Percentiles rank a stretch among this genome's conserved stretches.
Evolutionary conservation across 2,888 invertebrate genomes (phyloP).

Genomic region (Euproctis similis): DNA sequence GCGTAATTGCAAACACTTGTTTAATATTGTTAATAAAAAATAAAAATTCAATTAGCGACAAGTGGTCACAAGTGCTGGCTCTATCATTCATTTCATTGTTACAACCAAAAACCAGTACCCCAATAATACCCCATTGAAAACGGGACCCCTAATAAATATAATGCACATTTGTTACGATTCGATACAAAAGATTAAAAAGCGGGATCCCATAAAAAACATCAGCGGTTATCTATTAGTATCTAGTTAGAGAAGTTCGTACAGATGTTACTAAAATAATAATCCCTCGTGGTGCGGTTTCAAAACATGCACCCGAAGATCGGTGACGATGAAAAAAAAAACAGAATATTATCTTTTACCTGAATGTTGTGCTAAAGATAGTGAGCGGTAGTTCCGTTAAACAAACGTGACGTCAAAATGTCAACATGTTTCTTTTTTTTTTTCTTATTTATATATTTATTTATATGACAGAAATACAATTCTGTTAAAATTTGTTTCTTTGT

Average conservation of each 20-base stretch:
- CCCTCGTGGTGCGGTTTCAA: slow-evolving; percentile 29
- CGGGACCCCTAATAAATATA: slow-evolving; percentile 63
- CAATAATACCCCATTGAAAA: slow-evolving; percentile 33
- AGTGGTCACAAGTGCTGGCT: slow-evolving; percentile 64
- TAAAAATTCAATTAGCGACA: slow-evolving; percentile 61
- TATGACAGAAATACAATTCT: no score
- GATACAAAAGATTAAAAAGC: slow-evolving; percentile 67
- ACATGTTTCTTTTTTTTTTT: no score
- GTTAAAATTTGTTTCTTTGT: no score
- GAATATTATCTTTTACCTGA: slow-evolving; percentile 40
- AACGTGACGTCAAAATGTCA: slow-evolving; percentile 25
- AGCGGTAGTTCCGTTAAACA: slow-evolving; percentile 33
- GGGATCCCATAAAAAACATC: slow-evolving; percentile 67
- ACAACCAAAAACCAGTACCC: slow-evolving; percentile 23
- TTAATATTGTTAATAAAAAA: slow-evolving; percentile 40
- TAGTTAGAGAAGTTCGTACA: slow-evolving; percentile 68
- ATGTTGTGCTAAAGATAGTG: slow-evolving; percentile 31
- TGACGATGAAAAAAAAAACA: no score
- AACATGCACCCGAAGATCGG: slow-evolving; percentile 34
- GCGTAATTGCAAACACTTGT: slow-evolving; percentile 37
- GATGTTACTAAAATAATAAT: slow-evolving; percentile 71
- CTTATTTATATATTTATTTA: no score
- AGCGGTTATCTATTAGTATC: slow-evolving; percentile 75
- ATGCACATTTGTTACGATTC: slow-evolving; percentile 63
- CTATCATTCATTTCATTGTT: slow-evolving; percentile 53